These are phyloP conservation scores for Dolomedes plantarius DNA, from an alignment of 2,888 invertebrate species.

Conservation along the genomic window DNA sequence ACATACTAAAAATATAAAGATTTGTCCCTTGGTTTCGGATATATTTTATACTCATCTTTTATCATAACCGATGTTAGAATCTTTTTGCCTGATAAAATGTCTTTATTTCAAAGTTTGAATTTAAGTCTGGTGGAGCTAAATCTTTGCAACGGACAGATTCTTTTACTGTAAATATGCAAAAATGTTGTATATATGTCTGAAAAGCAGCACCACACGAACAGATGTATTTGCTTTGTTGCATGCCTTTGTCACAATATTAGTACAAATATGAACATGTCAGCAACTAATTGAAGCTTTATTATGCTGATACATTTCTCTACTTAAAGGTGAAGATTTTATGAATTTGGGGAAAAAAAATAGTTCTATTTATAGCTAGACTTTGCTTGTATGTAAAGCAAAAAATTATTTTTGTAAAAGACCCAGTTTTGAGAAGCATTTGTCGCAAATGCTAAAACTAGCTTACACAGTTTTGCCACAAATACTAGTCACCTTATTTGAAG, in stretches of 20 bases:
- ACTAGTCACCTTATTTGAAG: neutral
- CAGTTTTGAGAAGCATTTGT: neutral
- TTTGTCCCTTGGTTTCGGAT: no score
- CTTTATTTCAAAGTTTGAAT: no score
- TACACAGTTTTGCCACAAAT: slow-evolving; percentile 13
- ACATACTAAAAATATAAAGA: no score
- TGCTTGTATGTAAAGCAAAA: neutral
- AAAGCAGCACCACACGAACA: neutral
- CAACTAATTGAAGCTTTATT: no score
- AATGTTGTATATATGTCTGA: neutral
- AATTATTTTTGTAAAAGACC: neutral
- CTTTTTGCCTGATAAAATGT: no score
- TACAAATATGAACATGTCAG: neutral
- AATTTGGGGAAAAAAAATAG: neutral
- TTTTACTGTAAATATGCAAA: no score
- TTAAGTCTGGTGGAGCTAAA: no score
- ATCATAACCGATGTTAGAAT: no score
- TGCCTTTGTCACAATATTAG: slow-evolving; percentile 1
- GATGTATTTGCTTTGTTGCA: neutral
- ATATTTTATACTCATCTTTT: no score
- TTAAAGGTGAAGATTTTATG: neutral
- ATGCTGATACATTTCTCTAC: slow-evolving; percentile 1
- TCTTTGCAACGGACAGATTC: no score
- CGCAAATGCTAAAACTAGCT: neutral
- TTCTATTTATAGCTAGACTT: neutral